Evolutionary conservation across 2,113 vertebrate genomes (phyloP), one percentile per base, ranked within the genome.

Genomic region (Chaetodon trifascialis): DNA sequence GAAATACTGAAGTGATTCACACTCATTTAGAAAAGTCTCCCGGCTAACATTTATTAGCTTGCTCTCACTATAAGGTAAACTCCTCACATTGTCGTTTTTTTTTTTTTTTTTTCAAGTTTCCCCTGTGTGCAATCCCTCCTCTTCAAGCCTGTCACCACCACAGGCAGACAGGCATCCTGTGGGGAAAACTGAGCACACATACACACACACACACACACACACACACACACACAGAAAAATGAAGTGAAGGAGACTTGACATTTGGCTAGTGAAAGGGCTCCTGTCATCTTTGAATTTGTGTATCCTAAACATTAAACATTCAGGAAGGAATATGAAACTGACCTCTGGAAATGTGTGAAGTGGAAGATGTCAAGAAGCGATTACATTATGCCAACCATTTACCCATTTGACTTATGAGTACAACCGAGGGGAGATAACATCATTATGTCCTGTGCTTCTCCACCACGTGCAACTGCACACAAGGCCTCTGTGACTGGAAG

Each of bases 181-280:
- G 65, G 87, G 88, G 73, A 55, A 81, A 85, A 70, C 77, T 62
- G 71, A 68, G 34, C 59, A 34, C 54, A 62, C 81, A 76, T 47
- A 81, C 73, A 70, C 63, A 66, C 63, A 38, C 64, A 40, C 23
- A 70, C n/a, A 79, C 34, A 73, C 59, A 72, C 52, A 71, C 73
- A 70, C 63, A 66, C 63, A 38, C 64, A 79, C 34, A 73, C 59
- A 72, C 52, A 71, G 34, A 73, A 60, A 87, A 87, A 83, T 71
- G 16, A 80, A 90, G 79, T 75, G 76, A 82, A 86, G 62, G 56
- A 91, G 90, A 85, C 81, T 86, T 91, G 87, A 87, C 88, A 92
- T 92, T 91, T 92, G 76, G 80, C 64, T 66, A 38, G 76, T 44
- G 77, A 76, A 84, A 82, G 62, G 82, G 80, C 75, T 76, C 46